Conservation (phyloP, 2,113 vertebrate species). For the Salvelinus sp. region DNA sequence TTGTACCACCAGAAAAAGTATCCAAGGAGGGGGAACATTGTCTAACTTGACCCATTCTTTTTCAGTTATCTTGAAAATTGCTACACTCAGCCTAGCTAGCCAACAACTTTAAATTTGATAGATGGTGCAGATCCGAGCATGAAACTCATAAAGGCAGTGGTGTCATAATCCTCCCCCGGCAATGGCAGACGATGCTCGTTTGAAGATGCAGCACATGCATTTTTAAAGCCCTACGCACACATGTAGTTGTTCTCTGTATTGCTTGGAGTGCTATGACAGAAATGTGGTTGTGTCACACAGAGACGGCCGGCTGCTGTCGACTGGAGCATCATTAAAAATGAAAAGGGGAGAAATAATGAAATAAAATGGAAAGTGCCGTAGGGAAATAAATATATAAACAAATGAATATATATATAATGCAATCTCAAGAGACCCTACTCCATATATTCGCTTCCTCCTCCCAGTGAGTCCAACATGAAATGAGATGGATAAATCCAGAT, state of each 20-base stretch:
- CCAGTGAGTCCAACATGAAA: slow-evolving; percentile 32
- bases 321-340: slow-evolving; percentile 61
- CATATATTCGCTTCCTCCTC: slow-evolving; percentile 1
- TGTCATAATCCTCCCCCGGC: slow-evolving; percentile 34
- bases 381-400: slow-evolving; percentile 14
- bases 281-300: slow-evolving; percentile 27
- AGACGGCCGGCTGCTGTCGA: slow-evolving; percentile 30
- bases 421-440: slow-evolving; percentile 12
- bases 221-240: slow-evolving; percentile 40
- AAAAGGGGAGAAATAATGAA: slow-evolving; percentile 35
- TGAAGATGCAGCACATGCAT: slow-evolving; percentile 50
- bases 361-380: neutral
- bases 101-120: neutral
- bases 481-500: slow-evolving; percentile 42
- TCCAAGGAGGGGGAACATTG: neutral
- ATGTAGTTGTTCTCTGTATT: slow-evolving; percentile 42
- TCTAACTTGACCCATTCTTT: neutral
- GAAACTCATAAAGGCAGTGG: slow-evolving; percentile 42
- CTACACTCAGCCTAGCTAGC: slow-evolving; percentile 2
- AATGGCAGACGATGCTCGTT: slow-evolving; percentile 33
- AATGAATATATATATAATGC: slow-evolving; percentile 5
- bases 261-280: slow-evolving; percentile 33
- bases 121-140: slow-evolving; percentile 43
- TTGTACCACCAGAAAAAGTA: too few species aligned
- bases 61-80: slow-evolving; percentile 24